Evolutionary conservation across 2,113 vertebrate species (phyloP), one percentile per base, ranked within the genome.

Genomic region (Otis tarda): DNA sequence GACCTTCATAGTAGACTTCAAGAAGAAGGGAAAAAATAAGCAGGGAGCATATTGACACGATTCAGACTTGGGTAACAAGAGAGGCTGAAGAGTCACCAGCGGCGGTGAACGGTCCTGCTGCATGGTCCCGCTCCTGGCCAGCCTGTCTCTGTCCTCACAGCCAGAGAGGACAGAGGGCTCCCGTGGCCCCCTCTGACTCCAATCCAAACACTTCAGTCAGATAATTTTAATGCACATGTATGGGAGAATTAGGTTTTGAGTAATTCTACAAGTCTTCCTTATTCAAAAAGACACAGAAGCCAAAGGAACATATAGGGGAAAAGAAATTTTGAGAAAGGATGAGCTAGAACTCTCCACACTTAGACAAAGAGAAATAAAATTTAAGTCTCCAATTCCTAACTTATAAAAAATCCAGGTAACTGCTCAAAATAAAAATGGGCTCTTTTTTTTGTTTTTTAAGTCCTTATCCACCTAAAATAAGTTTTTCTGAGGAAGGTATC

Each of bases 81-180:
- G 60, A 56, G 21, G 25, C 18, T 69, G 14, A 65, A 60, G 28
- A 55, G 24, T 37, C 20, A 31, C 28, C 33, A 27, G 41, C 12
- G 7, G 14, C 0, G 0, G 55, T 20, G 20, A 63, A 63, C 3
- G 7, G 24, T 52, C 24, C 31, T 8, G 3, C 39, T 52, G 35
- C 20, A 21, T 0, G 0, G 12, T 59, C 31, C 43, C 28, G 25
- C 25, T 52, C 19, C 49, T 2, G 19, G 25, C 7, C 61, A 56
- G 43, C 39, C 10, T 25, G 21, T 52, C 30, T 73, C 61, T 69
- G 67, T 33, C 53, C 68, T 43, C 52, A 35, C 6, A 59, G 17
- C 19, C 75, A 25, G 15, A 50, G 14, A 31, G 28, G 12, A 23
- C 10, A 56, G 6, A 52, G 20, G 7, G 15, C 39, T 57, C 35